Evolutionary conservation across 2,888 invertebrate genomes (phyloP).

Genomic region (Orthosia cruda): DNA sequence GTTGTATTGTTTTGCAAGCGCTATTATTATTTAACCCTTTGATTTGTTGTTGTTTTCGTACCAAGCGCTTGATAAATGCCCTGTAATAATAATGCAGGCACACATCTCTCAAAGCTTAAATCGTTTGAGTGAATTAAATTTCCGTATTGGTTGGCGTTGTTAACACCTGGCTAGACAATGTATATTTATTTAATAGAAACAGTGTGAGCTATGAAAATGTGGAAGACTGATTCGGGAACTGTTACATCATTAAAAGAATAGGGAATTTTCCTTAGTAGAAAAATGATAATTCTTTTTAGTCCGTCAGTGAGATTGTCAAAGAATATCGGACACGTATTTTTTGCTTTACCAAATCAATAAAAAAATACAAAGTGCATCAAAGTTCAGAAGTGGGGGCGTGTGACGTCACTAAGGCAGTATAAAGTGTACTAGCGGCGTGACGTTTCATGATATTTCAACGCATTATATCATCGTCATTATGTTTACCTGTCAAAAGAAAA

Average conservation of each 20-base stretch:
- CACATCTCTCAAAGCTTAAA: conserved; percentile 54
- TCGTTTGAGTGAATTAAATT: conserved; percentile 52
- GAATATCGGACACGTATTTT: no score
- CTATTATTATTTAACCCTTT: conserved; percentile 71
- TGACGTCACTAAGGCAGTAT: no score
- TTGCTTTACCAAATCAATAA: no score
- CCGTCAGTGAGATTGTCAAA: no score
- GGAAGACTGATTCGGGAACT: not conserved
- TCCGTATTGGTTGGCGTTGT: conserved; percentile 14
- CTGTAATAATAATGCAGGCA: conserved; percentile 64
- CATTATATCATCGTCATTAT: no score
- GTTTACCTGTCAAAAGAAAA: no score
- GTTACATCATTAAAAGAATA: not conserved
- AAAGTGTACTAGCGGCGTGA: no score
- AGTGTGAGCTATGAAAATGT: not conserved
- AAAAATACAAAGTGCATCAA: no score
- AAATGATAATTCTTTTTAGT: no score
- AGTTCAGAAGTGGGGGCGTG: no score
- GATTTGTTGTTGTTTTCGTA: conserved; percentile 69
- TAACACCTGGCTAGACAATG: conserved; percentile 7
- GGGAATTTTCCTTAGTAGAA: no score
- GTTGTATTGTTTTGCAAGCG: conserved; percentile 70
- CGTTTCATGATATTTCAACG: no score
- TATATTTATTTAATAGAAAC: not conserved
- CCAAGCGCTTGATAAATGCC: conserved; percentile 65